Conservation (phyloP, 92 coral and sea anemone species). For the Palythoa grandis region DNA sequence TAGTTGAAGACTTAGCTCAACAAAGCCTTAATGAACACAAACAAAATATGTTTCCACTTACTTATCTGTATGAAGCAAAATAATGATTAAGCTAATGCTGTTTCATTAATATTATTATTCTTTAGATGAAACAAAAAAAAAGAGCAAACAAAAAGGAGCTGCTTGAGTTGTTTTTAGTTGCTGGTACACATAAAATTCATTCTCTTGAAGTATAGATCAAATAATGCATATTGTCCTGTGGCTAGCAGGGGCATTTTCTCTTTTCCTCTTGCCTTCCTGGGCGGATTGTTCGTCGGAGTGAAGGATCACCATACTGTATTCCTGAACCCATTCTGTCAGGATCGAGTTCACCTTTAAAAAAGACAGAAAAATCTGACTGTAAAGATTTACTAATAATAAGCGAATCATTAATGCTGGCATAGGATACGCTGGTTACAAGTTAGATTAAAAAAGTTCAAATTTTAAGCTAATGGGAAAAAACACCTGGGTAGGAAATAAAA, state of each 20-base stretch:
- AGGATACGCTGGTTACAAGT: no score
- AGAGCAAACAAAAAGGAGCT: not conserved
- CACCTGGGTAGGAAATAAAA: no score
- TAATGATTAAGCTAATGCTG: not conserved
- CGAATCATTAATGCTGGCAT: no score
- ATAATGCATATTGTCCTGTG: not conserved
- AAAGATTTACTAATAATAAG: not conserved
- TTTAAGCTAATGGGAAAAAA: no score
- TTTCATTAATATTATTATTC: not conserved
- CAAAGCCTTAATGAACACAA: not conserved
- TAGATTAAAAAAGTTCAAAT: no score
- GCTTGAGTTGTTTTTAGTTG: not conserved
- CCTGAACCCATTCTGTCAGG: constrained; percentile 99
- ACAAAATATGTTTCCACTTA: not conserved
- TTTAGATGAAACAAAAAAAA: not conserved
- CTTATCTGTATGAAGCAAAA: not conserved
- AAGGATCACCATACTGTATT: constrained; percentile 98
- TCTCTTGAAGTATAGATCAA: not conserved
- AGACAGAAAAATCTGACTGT: not conserved
- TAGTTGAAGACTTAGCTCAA: not conserved
- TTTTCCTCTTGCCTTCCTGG: constrained; percentile 80
- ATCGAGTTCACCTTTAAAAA: constrained; percentile 86
- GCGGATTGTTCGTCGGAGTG: constrained; percentile 93
- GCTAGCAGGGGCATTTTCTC: constrained; percentile 60
- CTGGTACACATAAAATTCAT: not conserved